phyloP scores from a whole-genome alignment of 1,140 invertebrate genomes.

The Saccostrea cuccullata region DNA sequence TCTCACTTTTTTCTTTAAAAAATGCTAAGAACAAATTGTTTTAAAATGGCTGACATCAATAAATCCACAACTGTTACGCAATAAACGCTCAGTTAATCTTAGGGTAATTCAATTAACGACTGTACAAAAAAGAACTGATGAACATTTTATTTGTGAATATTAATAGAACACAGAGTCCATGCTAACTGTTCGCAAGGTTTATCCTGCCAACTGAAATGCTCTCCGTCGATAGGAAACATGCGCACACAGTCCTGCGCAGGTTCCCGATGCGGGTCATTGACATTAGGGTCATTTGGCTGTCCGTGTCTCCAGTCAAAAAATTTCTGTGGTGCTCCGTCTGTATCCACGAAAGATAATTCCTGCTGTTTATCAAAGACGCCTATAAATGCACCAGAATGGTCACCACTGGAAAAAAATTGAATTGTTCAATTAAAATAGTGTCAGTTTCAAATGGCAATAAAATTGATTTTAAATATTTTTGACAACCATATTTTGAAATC shows the following conservation, averaged over 20 bases:
- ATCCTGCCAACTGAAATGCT: constrained; percentile 20
- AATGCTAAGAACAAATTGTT: no score
- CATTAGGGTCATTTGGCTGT: constrained; percentile 32
- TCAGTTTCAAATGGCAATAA: background rate
- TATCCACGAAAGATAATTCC: constrained; percentile 13
- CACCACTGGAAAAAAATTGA: background rate
- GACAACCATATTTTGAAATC: background rate
- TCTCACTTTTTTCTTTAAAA: no score
- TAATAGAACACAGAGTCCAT: constrained; percentile 25
- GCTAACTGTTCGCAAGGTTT: constrained; percentile 7
- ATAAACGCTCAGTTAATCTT: no score
- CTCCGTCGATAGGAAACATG: constrained; percentile 21
- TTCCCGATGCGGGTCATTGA: background rate
- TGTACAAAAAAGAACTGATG: background rate
- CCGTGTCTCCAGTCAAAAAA: constrained; percentile 31
- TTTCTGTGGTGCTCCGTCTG: constrained; percentile 14
- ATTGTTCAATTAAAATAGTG: background rate
- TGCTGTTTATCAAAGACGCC: constrained; percentile 33
- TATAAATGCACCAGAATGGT: constrained; percentile 1
- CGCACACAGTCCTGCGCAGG: constrained; percentile 34
- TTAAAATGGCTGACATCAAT: no score
- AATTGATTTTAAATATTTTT: background rate
- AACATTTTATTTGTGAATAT: constrained; percentile 32
- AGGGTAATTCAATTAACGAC: no score
- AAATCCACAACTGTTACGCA: no score